A percentile compares a stretch with the other conserved stretches of the same genome.
Conservation (phyloP, 2,113 vertebrate species). For the Chaetops frenatus region DNA sequence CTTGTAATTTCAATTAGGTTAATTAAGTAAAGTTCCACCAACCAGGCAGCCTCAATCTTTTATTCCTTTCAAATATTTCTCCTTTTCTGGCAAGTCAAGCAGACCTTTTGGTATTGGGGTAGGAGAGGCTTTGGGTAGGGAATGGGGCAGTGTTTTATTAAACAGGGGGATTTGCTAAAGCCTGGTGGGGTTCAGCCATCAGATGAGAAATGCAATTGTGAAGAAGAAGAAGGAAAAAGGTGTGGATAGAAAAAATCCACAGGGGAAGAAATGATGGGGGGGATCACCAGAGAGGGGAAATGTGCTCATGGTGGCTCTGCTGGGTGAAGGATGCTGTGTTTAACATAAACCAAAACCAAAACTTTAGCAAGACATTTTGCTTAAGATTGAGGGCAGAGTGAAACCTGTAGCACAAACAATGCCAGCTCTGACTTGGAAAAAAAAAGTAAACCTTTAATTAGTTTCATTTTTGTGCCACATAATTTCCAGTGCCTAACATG, state of each 20-base stretch:
- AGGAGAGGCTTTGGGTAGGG: neutral
- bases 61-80: neutral
- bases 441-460: neutral
- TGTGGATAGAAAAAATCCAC: constrained; percentile 32
- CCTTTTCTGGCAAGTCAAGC: neutral
- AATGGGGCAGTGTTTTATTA: neutral
- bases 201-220: neutral
- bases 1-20: constrained; percentile 18
- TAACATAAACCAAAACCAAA: neutral
- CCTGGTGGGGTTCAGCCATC: neutral
- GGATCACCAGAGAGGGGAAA: neutral
- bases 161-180: neutral
- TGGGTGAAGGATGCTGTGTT: neutral
- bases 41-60: neutral
- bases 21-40: constrained; percentile 10
- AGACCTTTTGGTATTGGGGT: neutral
- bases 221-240: neutral
- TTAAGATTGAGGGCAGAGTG: neutral
- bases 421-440: neutral
- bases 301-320: accelerated
- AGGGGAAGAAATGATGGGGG: neutral
- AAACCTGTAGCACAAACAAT: neutral
- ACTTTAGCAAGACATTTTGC: neutral
- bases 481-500: neutral
- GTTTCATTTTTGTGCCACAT: neutral